phyloP scores from a whole-genome alignment of 2,113 vertebrate species.

The Neolamprologus sp. region DNA sequence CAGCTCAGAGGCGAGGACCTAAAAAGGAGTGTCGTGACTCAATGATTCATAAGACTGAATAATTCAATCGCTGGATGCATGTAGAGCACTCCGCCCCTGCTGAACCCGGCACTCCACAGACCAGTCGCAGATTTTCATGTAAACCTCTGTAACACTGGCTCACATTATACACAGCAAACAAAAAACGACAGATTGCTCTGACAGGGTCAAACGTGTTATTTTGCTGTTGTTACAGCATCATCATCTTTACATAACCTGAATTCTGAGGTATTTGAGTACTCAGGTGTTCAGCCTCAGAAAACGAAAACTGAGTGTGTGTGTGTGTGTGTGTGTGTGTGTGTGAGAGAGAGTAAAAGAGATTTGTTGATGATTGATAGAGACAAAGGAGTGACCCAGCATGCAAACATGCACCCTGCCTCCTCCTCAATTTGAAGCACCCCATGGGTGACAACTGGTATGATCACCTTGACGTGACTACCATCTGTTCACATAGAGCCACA shows the following conservation, averaged over 20 bases:
- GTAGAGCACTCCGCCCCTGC: constrained; percentile 56
- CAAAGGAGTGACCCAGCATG: background rate
- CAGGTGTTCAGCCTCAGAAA: background rate
- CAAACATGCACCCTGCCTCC: background rate
- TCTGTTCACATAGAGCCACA: constrained; percentile 24
- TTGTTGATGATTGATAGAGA: constrained; percentile 1
- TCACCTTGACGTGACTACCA: constrained; percentile 10
- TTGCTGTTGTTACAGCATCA: background rate
- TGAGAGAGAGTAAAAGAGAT: background rate
- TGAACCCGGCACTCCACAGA: constrained; percentile 52
- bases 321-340: background rate
- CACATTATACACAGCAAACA: background rate
- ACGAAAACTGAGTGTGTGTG: background rate
- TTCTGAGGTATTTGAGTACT: background rate
- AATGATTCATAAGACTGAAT: constrained; percentile 75
- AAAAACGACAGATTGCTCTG: background rate
- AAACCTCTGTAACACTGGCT: constrained; percentile 6
- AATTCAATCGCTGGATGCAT: constrained; percentile 69
- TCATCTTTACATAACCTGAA: background rate
- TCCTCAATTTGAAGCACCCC: background rate
- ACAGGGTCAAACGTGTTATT: background rate
- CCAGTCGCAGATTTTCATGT: constrained; percentile 4
- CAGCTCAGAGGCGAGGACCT: constrained; percentile 39
- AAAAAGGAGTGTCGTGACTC: constrained; percentile 63
- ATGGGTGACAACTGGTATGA: background rate